Evolutionary conservation across 2,888 invertebrate species (phyloP).

Genomic region (Leucophenga montana): DNA sequence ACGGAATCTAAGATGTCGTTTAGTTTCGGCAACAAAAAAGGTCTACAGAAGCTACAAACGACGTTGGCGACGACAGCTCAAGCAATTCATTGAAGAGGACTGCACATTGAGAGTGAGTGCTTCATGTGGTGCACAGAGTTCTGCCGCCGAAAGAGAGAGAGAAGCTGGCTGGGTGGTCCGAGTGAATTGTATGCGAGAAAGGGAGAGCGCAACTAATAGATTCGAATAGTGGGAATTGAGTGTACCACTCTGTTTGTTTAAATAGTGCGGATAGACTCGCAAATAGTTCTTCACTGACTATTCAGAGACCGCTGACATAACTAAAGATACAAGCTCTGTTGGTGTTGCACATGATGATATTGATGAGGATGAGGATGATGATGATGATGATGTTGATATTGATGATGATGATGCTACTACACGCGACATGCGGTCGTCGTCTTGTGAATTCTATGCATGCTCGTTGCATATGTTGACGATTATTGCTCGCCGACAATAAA

Average conservation of each 20-base stretch:
- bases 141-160: not conserved
- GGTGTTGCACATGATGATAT: conserved; percentile 38
- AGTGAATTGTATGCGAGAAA: not conserved
- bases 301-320: conserved; percentile 31
- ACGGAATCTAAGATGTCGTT: not conserved
- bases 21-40: not conserved
- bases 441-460: conserved; percentile 24
- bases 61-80: conserved; percentile 61
- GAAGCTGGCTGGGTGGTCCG: not conserved
- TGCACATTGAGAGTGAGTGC: conserved; percentile 15
- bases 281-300: conserved; percentile 20
- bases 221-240: not conserved
- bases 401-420: conserved; percentile 50
- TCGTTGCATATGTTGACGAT: conserved; percentile 24
- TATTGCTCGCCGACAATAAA: conserved; percentile 6
- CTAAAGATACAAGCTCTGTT: conserved; percentile 29
- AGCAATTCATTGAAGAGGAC: conserved; percentile 52
- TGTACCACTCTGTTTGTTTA: conserved; percentile 50
- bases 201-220: not conserved
- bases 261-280: conserved; percentile 52
- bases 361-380: conserved; percentile 48
- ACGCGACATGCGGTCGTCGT: conserved; percentile 64
- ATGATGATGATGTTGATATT: conserved; percentile 27
- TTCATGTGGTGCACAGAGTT: conserved; percentile 22
- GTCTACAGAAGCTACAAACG: conserved; percentile 35